Base-by-base conservation (phyloP, 2,888 invertebrate species). In the Graphium colonna region DNA sequence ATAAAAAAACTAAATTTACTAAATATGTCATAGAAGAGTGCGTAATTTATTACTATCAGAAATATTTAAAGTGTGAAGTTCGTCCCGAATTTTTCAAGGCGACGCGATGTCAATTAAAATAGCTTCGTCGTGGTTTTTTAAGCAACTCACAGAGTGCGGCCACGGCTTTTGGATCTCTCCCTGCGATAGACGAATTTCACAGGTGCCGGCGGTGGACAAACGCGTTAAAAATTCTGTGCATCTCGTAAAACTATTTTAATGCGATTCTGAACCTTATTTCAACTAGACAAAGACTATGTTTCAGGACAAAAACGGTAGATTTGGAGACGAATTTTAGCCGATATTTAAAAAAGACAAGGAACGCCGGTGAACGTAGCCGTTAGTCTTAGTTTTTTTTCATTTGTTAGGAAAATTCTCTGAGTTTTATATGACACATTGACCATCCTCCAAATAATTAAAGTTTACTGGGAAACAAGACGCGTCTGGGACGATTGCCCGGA, bases 71-170 rank as follows among this genome's bases (percentile, higher is more conserved):
- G 36, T 12, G 36, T 12, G 1, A 36, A 36, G n/a, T 13, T n/a
- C 7, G 5, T n/a, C 12, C 2, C n/a, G 36, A 36, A 36, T n/a
- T 79, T 79, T 79, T 78, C 75, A 79, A 77, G 71, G 69, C 72
- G 69, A 61, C 64, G 74, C 76, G 72, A 64, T 78, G 80, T 86
- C 85, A 87, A 87, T 89, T 88, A 88, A 88, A 87, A 87, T 87
- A 82, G 74, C 80, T 75, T 73, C 60, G 71, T n/a, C n/a, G 64
- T 68, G 75, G 73, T 76, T 70, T 76, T 79, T 73, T 68, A 61
- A 64, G 62, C 70, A 73, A 67, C 64, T 68, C 64, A 70, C 75
- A 79, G 80, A 80, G 78, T 77, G 77, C 76, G 67, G 65, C 69
- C 62, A 69, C 60, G 63, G 71, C 80, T 83, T 85, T 86, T 87